Base-by-base conservation (phyloP, 2,888 invertebrate genomes). In the Diaperis boleti region DNA sequence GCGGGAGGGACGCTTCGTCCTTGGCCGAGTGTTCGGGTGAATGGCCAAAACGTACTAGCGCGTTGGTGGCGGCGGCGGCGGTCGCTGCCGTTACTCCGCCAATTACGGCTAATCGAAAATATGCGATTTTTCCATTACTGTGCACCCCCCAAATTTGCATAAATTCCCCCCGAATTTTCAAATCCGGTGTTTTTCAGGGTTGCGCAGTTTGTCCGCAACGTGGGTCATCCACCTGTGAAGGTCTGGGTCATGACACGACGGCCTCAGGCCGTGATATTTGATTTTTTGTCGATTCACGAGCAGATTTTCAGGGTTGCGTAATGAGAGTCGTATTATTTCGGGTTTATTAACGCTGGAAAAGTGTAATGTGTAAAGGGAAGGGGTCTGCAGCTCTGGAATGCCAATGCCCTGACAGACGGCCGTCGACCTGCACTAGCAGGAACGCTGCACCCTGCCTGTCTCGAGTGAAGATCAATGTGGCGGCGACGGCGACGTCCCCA, bases 381-480 rank as follows among this genome's bases (percentile, higher is more conserved):
- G 65, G 52, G 64, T 44, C 55, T 55, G 57, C 47, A 42, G 13
- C 44, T 54, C 56, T 50, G 59, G 45, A 72, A 68, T 72, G 75
- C 75, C 78, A 78, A 78, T 73, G 77, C 74, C 76, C 78, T 74
- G 74, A 70, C 69, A 66, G 65, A 76, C 77, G 78, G 78, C 69
- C 78, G 78, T 74, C 77, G 79, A 79, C 78, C 79, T 76, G 74
- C 73, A 73, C 70, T 72, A 69, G 69, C 71, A 80, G 79, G 77
- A 78, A 78, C 78, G 65, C 59, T 72, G 71, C 81, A 79, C 81
- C 81, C 81, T 79, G 81, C 76, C 77, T 70, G 77, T 79, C 79
- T 84, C 83, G 83, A 84, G 83, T 83, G 83, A 83, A 82, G 82
- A 84, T 84, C 83, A 76, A 75, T 76, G 75, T 73, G 74, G 68